Conservation (phyloP, 1,140 invertebrate genomes). For the Zaprionus camerounensis region DNA sequence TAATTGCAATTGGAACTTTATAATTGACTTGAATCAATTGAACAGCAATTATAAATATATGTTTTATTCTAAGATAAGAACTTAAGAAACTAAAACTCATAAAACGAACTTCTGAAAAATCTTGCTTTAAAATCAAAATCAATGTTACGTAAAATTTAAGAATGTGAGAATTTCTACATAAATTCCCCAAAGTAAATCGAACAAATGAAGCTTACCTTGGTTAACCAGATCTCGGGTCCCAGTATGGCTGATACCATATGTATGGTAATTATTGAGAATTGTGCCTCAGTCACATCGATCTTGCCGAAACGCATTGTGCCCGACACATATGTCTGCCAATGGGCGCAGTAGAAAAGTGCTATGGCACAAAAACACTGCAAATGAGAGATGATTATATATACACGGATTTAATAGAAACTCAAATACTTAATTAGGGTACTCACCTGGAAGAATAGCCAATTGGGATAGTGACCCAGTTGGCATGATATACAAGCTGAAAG, state of each 20-base stretch:
- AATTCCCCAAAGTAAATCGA: constrained; percentile 8
- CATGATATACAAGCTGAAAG: constrained; percentile 96
- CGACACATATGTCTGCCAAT: constrained; percentile 99
- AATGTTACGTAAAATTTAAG: background rate
- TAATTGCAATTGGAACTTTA: constrained; percentile 18
- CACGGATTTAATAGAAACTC: background rate
- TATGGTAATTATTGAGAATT: constrained; percentile 96
- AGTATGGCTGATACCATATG: constrained; percentile 94
- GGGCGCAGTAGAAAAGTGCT: constrained; percentile 98
- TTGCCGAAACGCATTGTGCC: constrained; percentile 96
- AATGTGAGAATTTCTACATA: background rate
- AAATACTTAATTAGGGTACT: constrained; percentile 6
- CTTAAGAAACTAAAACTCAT: constrained; percentile 17
- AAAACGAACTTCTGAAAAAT: constrained; percentile 70
- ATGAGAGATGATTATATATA: constrained; percentile 58
- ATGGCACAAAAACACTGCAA: constrained; percentile 94
- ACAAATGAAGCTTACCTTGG: constrained; percentile 86
- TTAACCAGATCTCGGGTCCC: constrained; percentile 94
- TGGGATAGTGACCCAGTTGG: constrained; percentile 94
- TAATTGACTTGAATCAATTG: constrained; percentile 10
- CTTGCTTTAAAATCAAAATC: constrained; percentile 43
- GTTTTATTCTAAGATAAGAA: constrained; percentile 21
- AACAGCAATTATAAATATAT: constrained; percentile 8
- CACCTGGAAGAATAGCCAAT: constrained; percentile 96
- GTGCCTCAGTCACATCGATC: constrained; percentile 99